These are phyloP conservation scores for Morpho deidamia DNA, from an alignment of 2,888 invertebrate species.

Conservation along the genomic window DNA sequence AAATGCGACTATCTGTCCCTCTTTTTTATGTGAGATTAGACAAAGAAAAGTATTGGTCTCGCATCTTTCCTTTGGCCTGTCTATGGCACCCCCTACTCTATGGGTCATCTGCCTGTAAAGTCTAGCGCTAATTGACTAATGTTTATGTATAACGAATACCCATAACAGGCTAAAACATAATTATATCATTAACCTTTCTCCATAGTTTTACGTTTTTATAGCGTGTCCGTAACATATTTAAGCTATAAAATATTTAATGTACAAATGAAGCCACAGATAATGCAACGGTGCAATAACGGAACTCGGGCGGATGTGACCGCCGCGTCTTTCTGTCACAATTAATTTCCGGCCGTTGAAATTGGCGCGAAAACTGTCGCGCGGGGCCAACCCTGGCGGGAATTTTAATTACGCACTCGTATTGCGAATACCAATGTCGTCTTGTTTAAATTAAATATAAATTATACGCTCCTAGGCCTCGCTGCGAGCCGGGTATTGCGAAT, in stretches of 20 bases:
- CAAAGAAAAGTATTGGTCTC: too few relatives aligned
- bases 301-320: slow-evolving; percentile 72
- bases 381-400: slow-evolving; percentile 71
- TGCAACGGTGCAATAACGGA: slow-evolving; percentile 56
- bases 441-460: slow-evolving; percentile 79
- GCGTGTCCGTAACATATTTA: background rate
- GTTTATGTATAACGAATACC: too few relatives aligned
- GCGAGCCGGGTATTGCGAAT: slow-evolving; percentile 66
- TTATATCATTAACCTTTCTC: background rate
- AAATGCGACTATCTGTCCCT: too few relatives aligned
- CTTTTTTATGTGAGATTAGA: too few relatives aligned
- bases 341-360: slow-evolving; percentile 79
- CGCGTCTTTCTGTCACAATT: slow-evolving; percentile 79
- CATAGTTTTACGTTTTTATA: too few relatives aligned
- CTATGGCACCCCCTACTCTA: too few relatives aligned
- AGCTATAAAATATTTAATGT: background rate
- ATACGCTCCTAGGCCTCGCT: slow-evolving; percentile 72
- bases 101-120: too few relatives aligned
- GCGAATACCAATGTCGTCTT: slow-evolving; percentile 78
- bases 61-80: too few relatives aligned
- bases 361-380: slow-evolving; percentile 76
- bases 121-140: too few relatives aligned
- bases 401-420: slow-evolving; percentile 78
- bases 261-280: slow-evolving; percentile 16
- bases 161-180: background rate